These are phyloP conservation scores for Poeciliopsis infans DNA, from an alignment of 2,797 vertebrate genomes.

Conservation along the genomic window DNA sequence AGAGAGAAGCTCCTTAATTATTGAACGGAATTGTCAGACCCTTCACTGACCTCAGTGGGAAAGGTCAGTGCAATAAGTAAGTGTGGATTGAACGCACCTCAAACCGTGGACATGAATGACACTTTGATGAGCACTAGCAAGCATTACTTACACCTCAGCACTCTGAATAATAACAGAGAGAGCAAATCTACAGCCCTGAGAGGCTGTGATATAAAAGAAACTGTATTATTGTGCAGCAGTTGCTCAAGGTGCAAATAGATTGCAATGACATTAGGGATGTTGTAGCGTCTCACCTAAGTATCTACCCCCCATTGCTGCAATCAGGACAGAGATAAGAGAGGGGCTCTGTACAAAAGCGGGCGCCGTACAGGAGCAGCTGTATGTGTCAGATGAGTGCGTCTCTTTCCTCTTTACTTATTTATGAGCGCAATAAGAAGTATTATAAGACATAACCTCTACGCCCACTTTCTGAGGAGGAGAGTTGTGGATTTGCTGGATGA, in stretches of 20 bases:
- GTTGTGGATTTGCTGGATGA: slow-evolving; percentile 4
- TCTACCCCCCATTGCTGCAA: slow-evolving; percentile 49
- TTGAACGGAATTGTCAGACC: slow-evolving; percentile 64
- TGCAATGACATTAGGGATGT: slow-evolving; percentile 50
- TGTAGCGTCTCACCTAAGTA: slow-evolving; percentile 52
- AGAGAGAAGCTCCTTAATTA: slow-evolving; percentile 67
- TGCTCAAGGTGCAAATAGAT: slow-evolving; percentile 33
- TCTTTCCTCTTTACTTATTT: slow-evolving; percentile 71
- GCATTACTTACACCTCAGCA: slow-evolving; percentile 24
- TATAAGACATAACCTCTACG: slow-evolving; percentile 58
- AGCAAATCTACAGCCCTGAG: background rate
- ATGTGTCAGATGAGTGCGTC: slow-evolving; percentile 58
- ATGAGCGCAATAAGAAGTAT: slow-evolving; percentile 67
- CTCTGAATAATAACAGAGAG: slow-evolving; percentile 27
- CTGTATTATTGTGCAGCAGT: slow-evolving; percentile 23
- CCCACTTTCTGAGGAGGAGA: slow-evolving; percentile 46
- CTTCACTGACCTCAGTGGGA: slow-evolving; percentile 48
- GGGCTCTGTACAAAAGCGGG: slow-evolving; percentile 36
- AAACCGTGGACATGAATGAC: slow-evolving; percentile 1
- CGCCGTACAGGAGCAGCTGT: slow-evolving; percentile 68
- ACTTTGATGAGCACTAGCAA: slow-evolving; percentile 2
- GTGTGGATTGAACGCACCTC: background rate
- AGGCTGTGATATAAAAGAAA: slow-evolving; percentile 12
- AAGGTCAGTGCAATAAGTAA: slow-evolving; percentile 42
- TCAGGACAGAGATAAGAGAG: slow-evolving; percentile 51